A percentile compares a stretch with the other conserved stretches of the same genome.
Evolutionary conservation across 2,113 vertebrate genomes (phyloP).

Genomic region (Bubo blakistoni): DNA sequence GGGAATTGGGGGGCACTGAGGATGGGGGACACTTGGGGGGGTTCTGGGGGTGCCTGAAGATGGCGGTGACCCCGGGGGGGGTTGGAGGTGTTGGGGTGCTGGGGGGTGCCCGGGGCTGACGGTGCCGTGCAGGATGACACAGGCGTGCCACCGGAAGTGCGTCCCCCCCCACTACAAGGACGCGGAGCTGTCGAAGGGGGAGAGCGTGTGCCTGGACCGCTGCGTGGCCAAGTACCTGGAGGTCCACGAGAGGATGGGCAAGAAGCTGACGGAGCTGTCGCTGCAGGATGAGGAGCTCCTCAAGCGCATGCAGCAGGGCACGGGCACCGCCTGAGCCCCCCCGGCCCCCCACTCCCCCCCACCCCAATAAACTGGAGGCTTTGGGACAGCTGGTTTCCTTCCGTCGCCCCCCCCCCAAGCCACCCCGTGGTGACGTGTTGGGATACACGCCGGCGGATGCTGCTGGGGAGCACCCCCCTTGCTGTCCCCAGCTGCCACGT

Average conservation of each 20-base stretch:
- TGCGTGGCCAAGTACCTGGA: slow-evolving; percentile 97
- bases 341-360: not conserved
- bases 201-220: slow-evolving; percentile 92
- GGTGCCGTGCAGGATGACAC: slow-evolving; percentile 84
- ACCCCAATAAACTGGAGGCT: slow-evolving; percentile 1
- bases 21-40: too few species aligned
- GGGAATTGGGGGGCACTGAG: too few species aligned
- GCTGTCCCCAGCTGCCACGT: not conserved
- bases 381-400: not conserved
- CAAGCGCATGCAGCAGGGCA: slow-evolving; percentile 80
- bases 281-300: slow-evolving; percentile 93
- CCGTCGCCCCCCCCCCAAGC: not conserved
- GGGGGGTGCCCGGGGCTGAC: not conserved
- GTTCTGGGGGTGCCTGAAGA: not conserved
- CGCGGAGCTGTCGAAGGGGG: slow-evolving; percentile 92
- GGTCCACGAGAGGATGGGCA: slow-evolving; percentile 91
- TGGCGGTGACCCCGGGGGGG: not conserved
- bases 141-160: slow-evolving; percentile 93
- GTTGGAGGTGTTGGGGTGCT: not conserved
- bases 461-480: not conserved
- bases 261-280: slow-evolving; percentile 91
- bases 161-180: slow-evolving; percentile 95
- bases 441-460: not conserved
- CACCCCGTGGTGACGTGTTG: not conserved
- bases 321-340: not conserved